Evolutionary conservation across 2,888 invertebrate species (phyloP).

Genomic region (Drosophila anceps): DNA sequence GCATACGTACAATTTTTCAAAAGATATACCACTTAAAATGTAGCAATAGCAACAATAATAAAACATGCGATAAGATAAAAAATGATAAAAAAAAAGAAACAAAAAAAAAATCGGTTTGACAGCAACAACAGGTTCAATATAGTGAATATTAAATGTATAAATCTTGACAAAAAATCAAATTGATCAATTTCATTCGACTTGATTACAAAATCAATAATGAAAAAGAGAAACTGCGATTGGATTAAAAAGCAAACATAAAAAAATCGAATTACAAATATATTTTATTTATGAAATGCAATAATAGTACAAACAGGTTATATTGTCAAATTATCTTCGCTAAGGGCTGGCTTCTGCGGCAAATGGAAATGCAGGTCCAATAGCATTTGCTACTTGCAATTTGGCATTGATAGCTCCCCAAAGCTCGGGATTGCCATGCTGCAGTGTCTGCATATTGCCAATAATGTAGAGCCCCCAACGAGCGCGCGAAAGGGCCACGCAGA

Average conservation of each 20-base stretch:
- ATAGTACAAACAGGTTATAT: background rate
- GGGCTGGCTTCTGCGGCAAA: background rate
- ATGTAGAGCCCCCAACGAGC: conserved; percentile 90
- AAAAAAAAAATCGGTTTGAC: conserved; percentile 46
- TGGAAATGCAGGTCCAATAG: conserved; percentile 86
- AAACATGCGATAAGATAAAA: conserved; percentile 28
- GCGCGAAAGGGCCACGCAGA: conserved; percentile 92
- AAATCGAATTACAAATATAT: conserved; percentile 29
- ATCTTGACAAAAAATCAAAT: conserved; percentile 30
- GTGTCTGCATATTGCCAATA: conserved; percentile 89
- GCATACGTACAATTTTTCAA: conserved; percentile 55
- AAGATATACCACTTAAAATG: conserved; percentile 30
- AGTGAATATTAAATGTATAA: conserved; percentile 46
- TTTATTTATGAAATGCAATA: conserved; percentile 7
- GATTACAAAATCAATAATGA: conserved; percentile 22
- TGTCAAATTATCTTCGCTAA: background rate
- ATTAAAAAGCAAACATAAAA: conserved; percentile 42
- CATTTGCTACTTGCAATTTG: conserved; percentile 86
- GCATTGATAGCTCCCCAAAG: conserved; percentile 86
- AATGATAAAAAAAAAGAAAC: background rate
- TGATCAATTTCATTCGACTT: conserved; percentile 26
- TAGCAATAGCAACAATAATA: conserved; percentile 27
- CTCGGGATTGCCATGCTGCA: conserved; percentile 86
- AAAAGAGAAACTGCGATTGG: conserved; percentile 29
- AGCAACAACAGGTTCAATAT: conserved; percentile 43